Percentiles rank a stretch among this genome's conserved stretches.
Conservation (phyloP, 2,113 vertebrate genomes). For the Tor tambroides region DNA sequence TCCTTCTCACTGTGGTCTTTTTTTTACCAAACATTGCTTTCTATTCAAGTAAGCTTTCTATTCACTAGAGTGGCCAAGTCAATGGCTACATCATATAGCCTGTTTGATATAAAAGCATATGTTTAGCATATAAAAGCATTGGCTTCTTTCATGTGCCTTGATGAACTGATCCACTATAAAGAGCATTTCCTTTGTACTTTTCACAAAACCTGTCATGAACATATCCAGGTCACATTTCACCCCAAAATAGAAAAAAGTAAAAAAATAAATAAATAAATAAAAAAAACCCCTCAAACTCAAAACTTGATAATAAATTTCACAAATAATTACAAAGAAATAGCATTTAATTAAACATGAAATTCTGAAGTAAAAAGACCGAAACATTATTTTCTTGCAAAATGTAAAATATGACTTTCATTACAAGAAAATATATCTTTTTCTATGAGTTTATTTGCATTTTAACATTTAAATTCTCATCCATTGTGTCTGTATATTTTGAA, state of each 20-base stretch:
- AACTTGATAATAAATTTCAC: no score
- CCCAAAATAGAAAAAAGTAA: no score
- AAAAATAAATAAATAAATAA: neutral
- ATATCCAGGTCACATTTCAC: neutral
- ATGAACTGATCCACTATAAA: neutral
- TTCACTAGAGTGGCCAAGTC: neutral
- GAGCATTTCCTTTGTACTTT: neutral
- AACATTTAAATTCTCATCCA: no score
- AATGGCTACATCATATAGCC: slow-evolving; percentile 5
- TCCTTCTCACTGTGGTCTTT: slow-evolving; percentile 7
- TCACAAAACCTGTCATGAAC: no score
- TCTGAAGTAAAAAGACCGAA: no score
- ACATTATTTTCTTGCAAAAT: no score
- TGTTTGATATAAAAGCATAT: neutral
- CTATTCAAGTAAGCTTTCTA: neutral
- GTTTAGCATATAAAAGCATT: neutral
- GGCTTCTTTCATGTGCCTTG: neutral
- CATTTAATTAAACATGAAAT: no score
- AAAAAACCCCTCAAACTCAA: no score
- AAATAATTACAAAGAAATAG: no score
- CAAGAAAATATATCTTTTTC: no score
- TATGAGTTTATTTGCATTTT: neutral
- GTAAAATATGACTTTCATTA: no score
- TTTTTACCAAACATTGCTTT: slow-evolving; percentile 8
- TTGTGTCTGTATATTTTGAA: no score